Percentiles rank a stretch among this genome's conserved stretches.
phyloP scores from a whole-genome alignment of 23 tunicate genomes.

The Ciona savignyi region DNA sequence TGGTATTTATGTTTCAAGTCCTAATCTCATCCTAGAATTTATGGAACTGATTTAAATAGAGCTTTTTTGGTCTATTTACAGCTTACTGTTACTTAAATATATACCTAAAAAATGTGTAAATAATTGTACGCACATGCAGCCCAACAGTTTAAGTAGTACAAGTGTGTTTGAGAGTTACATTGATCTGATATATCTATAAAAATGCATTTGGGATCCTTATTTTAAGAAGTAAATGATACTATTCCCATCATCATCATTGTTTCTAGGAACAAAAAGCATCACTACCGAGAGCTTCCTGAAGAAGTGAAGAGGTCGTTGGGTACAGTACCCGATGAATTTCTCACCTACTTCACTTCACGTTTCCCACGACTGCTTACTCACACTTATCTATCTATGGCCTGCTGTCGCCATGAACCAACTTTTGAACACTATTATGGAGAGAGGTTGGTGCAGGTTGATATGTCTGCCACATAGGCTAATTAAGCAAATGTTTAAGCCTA shows the following conservation, averaged over 20 bases:
- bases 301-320: constrained; percentile 79
- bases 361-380: constrained; percentile 75
- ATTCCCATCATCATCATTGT: too few species aligned
- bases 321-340: constrained; percentile 56
- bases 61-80: too few species aligned
- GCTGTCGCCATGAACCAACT: constrained; percentile 45
- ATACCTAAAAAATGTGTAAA: neutral
- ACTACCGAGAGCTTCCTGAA: constrained; percentile 74
- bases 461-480: too few species aligned
- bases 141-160: too few species aligned
- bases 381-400: constrained; percentile 70
- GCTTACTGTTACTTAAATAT: too few species aligned
- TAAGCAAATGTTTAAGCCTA: too few species aligned
- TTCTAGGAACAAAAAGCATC: constrained; percentile 85
- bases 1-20: too few species aligned
- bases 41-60: too few species aligned
- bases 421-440: constrained; percentile 38
- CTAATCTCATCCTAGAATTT: too few species aligned
- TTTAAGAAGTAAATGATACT: neutral
- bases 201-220: neutral
- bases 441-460: constrained; percentile 28
- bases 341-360: constrained; percentile 59
- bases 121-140: too few species aligned
- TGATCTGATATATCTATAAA: too few species aligned
- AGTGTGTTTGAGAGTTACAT: too few species aligned